phyloP scores from a whole-genome alignment of 2,113 vertebrate species.

The Sinocyclocheilus grahami region DNA sequence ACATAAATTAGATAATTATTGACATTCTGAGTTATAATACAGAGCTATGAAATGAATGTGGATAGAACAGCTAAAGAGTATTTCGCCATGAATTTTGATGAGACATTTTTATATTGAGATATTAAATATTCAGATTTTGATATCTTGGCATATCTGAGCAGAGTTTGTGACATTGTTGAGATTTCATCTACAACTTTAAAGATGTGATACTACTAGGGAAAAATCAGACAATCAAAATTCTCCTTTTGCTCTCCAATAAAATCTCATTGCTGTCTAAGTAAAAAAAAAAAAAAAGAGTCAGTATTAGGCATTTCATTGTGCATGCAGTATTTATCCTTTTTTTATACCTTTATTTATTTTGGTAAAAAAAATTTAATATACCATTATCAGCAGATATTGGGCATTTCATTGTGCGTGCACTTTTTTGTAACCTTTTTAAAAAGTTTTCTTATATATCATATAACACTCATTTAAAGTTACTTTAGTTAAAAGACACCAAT shows the following conservation, averaged over 20 bases:
- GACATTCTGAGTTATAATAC: background rate
- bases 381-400: no score
- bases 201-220: background rate
- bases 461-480: no score
- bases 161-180: background rate
- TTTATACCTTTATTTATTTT: background rate
- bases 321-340: background rate
- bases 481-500: no score
- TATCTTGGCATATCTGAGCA: conserved; percentile 1
- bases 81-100: background rate
- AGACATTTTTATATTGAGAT: background rate
- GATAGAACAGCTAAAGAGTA: background rate
- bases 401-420: no score
- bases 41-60: background rate
- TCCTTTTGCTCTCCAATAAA: background rate
- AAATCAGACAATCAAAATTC: background rate
- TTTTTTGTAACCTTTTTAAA: no score
- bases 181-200: conserved; percentile 4
- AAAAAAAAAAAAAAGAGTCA: background rate
- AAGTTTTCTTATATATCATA: no score
- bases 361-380: background rate
- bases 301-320: background rate
- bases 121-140: background rate
- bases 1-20: background rate
- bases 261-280: background rate